Evolutionary conservation across 2,888 invertebrate species (phyloP).

Genomic region (Nipponacmea schrenckii): DNA sequence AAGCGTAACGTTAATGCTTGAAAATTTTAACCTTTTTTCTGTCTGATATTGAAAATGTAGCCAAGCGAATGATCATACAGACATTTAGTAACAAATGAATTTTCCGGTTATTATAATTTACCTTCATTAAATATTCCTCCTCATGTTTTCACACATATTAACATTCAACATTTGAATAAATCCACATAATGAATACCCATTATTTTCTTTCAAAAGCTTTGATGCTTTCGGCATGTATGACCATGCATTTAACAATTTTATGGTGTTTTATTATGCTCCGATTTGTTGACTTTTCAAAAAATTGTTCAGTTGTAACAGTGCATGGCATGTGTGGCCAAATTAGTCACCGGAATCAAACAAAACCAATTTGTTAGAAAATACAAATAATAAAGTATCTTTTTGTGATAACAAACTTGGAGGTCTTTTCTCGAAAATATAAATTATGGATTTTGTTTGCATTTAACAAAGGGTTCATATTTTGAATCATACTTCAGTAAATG

Average conservation of each 20-base stretch:
- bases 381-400: too few relatives aligned
- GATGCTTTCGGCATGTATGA: conserved; percentile 1
- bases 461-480: too few relatives aligned
- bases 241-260: background rate
- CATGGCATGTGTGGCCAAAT: too few relatives aligned
- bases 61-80: background rate
- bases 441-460: too few relatives aligned
- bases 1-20: too few relatives aligned
- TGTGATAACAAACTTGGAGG: too few relatives aligned
- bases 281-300: background rate
- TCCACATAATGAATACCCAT: background rate
- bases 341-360: too few relatives aligned
- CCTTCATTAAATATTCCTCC: background rate
- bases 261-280: background rate
- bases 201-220: background rate
- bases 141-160: conserved; percentile 7
- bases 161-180: conserved; percentile 2
- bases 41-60: background rate
- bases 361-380: too few relatives aligned
- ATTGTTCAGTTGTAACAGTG: too few relatives aligned
- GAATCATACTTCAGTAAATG: too few relatives aligned
- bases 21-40: too few relatives aligned
- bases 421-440: too few relatives aligned
- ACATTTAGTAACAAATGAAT: background rate
- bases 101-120: conserved; percentile 7